Percentiles rank a stretch among this genome's conserved stretches.
Evolutionary conservation across 1,140 invertebrate species (phyloP).

Genomic region (Aphelinus certus): DNA sequence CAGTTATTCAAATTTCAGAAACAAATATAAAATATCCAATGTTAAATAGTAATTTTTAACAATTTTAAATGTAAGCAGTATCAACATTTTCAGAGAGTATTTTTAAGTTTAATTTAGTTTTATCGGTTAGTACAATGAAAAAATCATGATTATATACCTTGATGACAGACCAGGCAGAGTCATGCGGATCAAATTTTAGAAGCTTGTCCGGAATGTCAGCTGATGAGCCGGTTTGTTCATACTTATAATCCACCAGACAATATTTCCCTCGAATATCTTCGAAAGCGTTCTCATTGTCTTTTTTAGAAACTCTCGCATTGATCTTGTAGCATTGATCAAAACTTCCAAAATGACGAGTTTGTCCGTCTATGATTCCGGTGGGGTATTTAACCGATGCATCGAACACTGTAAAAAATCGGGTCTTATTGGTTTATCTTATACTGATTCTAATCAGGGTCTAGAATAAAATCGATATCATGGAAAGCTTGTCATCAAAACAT

Average conservation of each 20-base stretch:
- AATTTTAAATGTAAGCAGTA: no score
- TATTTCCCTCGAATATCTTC: constrained; percentile 49
- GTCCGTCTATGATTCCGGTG: constrained; percentile 46
- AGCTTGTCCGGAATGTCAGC: constrained; percentile 33
- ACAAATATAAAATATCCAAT: no score
- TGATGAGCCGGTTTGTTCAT: constrained; percentile 36
- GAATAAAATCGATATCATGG: no score
- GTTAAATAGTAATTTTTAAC: no score
- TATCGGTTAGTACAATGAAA: no score
- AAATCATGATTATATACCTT: constrained; percentile 41
- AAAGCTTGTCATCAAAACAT: no score
- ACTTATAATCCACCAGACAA: constrained; percentile 52
- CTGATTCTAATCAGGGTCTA: no score
- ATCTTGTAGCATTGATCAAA: constrained; percentile 50
- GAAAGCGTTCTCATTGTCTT: background rate
- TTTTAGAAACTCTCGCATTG: constrained; percentile 15
- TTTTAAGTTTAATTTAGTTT: no score
- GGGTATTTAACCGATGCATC: constrained; percentile 48
- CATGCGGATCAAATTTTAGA: constrained; percentile 48
- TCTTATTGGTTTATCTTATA: background rate
- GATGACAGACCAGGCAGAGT: constrained; percentile 54
- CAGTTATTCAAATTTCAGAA: no score
- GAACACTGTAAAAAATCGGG: constrained; percentile 43
- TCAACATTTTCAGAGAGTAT: no score
- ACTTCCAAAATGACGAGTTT: constrained; percentile 48